These are phyloP conservation scores for Brachionus rubens DNA, from an alignment of 1,140 invertebrate species.

Conservation along the genomic window DNA sequence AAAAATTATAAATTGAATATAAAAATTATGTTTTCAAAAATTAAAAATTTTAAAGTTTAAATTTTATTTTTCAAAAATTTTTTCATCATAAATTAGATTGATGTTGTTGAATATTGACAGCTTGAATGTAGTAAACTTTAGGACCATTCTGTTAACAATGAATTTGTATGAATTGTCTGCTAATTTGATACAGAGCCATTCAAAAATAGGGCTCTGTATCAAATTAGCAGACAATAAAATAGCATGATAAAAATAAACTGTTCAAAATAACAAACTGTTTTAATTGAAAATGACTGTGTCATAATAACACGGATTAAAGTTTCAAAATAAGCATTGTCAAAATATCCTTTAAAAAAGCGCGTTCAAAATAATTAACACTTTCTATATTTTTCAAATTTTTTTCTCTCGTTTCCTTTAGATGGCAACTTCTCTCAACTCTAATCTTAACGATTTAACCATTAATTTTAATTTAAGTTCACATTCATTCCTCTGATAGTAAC, in stretches of 20 bases:
- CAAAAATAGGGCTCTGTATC: neutral
- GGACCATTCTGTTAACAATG: too few relatives aligned
- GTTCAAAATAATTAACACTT: neutral
- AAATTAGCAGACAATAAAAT: neutral
- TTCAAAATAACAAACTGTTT: neutral
- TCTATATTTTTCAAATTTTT: too few relatives aligned
- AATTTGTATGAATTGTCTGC: too few relatives aligned
- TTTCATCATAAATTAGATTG: too few relatives aligned
- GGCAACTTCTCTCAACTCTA: neutral
- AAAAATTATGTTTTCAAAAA: too few relatives aligned
- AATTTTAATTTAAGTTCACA: neutral
- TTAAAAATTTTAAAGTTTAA: too few relatives aligned
- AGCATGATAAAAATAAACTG: neutral
- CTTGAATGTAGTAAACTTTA: too few relatives aligned
- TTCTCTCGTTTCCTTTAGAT: neutral
- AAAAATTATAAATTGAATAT: too few relatives aligned
- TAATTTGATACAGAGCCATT: too few relatives aligned
- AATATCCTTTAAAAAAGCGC: neutral
- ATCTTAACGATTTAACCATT: neutral
- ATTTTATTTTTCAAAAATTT: too few relatives aligned
- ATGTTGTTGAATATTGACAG: too few relatives aligned
- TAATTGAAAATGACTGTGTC: constrained; percentile 25
- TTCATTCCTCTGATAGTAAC: neutral
- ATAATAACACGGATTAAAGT: neutral
- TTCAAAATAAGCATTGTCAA: neutral